phyloP scores from a whole-genome alignment of 1,140 invertebrate genomes.

The Armadillidium nasatum region DNA sequence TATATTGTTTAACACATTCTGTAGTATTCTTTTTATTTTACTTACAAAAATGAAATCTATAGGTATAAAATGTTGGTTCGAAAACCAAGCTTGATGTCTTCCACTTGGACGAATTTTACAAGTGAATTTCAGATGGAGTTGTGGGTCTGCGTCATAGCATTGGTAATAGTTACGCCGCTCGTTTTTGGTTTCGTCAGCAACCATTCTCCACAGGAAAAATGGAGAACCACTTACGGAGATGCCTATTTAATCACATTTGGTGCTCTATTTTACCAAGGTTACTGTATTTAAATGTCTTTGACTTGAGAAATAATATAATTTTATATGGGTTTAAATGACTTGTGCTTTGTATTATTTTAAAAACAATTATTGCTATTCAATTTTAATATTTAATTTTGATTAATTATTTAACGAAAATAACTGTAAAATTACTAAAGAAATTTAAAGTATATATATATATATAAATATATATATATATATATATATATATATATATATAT shows the following conservation, averaged over 20 bases:
- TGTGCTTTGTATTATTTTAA: neutral
- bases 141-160: constrained; percentile 33
- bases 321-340: no score
- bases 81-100: constrained; percentile 33
- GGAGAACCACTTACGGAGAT: constrained; percentile 32
- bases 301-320: neutral
- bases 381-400: no score
- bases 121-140: constrained; percentile 33
- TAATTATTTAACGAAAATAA: no score
- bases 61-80: constrained; percentile 36
- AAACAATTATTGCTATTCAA: neutral
- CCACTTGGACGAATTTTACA: constrained; percentile 42
- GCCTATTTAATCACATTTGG: constrained; percentile 38
- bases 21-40: no score
- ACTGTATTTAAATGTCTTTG: no score
- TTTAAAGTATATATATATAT: neutral
- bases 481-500: no score
- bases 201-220: constrained; percentile 31
- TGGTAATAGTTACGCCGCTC: constrained; percentile 33
- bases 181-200: constrained; percentile 31
- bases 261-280: constrained; percentile 39
- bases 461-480: neutral
- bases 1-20: no score
- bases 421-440: no score
- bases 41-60: neutral